Evolutionary conservation across 53 echinoderm and acorn worm genomes (phyloP).

Genomic region (Antedon mediterranea): DNA sequence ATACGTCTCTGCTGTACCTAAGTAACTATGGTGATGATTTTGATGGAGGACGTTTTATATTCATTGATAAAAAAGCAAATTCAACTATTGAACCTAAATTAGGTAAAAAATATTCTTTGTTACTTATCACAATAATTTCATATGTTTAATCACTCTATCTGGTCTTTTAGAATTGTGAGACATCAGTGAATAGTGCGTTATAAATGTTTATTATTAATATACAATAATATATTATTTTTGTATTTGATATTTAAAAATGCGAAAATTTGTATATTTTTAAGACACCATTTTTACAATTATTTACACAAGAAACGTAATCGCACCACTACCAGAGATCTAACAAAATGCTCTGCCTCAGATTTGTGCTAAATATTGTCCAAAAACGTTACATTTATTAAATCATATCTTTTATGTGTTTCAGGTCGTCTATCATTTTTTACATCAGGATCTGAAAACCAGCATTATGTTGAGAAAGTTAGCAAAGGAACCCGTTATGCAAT

Average conservation of each 20-base stretch:
- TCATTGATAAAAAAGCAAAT: slow-evolving; percentile 55
- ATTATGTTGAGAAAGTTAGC: slow-evolving; percentile 70
- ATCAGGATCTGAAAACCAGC: slow-evolving; percentile 85
- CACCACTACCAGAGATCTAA: background rate
- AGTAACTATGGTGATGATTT: slow-evolving; percentile 67
- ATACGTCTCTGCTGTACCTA: slow-evolving; percentile 88
- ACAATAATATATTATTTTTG: too few relatives aligned
- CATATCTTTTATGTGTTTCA: slow-evolving; percentile 15
- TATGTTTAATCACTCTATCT: too few relatives aligned
- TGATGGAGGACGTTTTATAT: slow-evolving; percentile 82
- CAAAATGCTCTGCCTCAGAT: too few relatives aligned
- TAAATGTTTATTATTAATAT: too few relatives aligned
- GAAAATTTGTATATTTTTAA: too few relatives aligned
- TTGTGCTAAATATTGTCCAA: too few relatives aligned
- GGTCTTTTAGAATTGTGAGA: too few relatives aligned
- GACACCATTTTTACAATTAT: too few relatives aligned
- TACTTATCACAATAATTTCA: too few relatives aligned
- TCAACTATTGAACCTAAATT: slow-evolving; percentile 84
- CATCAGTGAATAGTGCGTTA: too few relatives aligned
- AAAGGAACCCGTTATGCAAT: slow-evolving; percentile 84
- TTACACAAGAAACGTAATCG: too few relatives aligned
- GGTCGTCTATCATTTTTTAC: slow-evolving; percentile 95
- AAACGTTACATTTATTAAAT: background rate
- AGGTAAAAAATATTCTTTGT: slow-evolving; percentile 29
- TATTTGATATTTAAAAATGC: too few relatives aligned